phyloP scores from a whole-genome alignment of 2,888 invertebrate species.

The Patella pellucida region DNA sequence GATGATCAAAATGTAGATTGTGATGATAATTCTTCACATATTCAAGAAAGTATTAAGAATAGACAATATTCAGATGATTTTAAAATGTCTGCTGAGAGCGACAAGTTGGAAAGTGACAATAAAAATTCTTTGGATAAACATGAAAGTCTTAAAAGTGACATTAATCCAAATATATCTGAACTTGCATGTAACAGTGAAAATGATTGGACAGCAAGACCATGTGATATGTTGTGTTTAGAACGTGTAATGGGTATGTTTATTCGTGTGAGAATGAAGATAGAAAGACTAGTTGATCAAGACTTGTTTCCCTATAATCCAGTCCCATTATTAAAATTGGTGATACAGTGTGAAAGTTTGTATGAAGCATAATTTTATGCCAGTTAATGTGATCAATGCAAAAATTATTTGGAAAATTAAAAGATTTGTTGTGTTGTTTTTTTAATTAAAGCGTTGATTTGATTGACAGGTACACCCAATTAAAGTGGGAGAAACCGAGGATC shows the following conservation, averaged over 20 bases:
- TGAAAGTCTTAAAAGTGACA: not conserved
- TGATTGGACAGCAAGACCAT: not conserved
- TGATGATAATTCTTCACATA: not conserved
- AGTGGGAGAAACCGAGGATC: too few species aligned
- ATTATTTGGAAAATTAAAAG: too few species aligned
- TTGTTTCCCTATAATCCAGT: constrained; percentile 42
- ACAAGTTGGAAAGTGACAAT: not conserved
- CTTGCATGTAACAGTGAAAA: too few species aligned
- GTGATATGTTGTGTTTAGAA: constrained; percentile 22
- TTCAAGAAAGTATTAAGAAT: not conserved
- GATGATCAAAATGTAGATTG: not conserved
- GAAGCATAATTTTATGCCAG: constrained; percentile 19
- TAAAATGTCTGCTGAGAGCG: not conserved
- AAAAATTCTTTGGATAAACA: not conserved
- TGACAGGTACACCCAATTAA: too few species aligned
- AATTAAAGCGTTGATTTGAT: too few species aligned
- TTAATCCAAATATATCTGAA: too few species aligned
- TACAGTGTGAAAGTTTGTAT: constrained; percentile 38
- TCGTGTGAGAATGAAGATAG: constrained; percentile 39
- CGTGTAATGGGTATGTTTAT: constrained; percentile 39
- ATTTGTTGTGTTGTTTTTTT: too few species aligned
- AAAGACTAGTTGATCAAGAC: constrained; percentile 32
- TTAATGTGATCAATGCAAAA: too few species aligned
- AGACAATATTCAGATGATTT: not conserved
- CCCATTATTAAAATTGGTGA: constrained; percentile 36